Evolutionary conservation across 2,888 invertebrate genomes (phyloP), one percentile per base, ranked within the genome.

Genomic region (Callosobruchus maculatus): DNA sequence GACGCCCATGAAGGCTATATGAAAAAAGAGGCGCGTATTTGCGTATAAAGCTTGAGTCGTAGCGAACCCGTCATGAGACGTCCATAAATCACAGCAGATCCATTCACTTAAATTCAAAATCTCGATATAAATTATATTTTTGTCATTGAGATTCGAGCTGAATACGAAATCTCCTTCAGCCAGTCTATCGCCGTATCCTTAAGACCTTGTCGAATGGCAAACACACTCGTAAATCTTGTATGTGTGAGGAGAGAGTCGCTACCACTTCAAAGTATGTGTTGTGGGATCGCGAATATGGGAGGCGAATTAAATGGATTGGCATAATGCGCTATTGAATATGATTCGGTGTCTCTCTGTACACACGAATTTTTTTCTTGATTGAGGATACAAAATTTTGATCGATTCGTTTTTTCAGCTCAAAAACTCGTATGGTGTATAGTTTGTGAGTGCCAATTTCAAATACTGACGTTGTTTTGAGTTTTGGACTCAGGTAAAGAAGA

Each of bases 131-230:
- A 83, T 83, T 82, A 83, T 81, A 80, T 81, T 81, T 81, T 82
- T 82, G 83, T 82, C 83, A 82, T 81, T 81, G 81, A 74, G 80
- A 78, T 79, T 79, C 81, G 80, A 80, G 75, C 78, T 78, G 81
- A 82, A 82, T 82, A 81, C 82, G 79, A 82, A 82, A 81, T 81
- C 80, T 79, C 75, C 78, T 78, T 78, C 71, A 75, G 80, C 80
- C 78, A 80, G 79, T 82, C 76, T 79, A 78, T 78, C 76, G 75
- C 78, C 49, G 81, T 81, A 80, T 81, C 82, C 82, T 82, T 83
- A 83, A 83, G 83, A 81, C 83, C 81, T 83, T 83, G 83, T 83
- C 83, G 83, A 83, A 83, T 82, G 78, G 78, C 80, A 79, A 80
- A 80, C 80, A 78, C 72, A 71, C 71, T 77, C 80, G 78, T 83